phyloP scores from a whole-genome alignment of 2,888 invertebrate genomes.

The Tetanocera ferruginea region DNA sequence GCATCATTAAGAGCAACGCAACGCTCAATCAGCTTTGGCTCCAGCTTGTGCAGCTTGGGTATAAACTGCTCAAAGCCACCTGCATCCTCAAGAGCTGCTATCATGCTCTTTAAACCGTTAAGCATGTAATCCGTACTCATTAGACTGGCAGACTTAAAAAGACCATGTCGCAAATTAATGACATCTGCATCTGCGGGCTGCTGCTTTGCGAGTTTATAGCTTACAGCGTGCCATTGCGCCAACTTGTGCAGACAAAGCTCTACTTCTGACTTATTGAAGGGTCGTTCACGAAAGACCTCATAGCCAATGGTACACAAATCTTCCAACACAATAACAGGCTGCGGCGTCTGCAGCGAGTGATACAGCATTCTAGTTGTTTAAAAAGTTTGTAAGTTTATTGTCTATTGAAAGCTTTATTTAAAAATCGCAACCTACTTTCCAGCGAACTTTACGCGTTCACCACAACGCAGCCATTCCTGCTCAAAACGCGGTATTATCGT shows the following conservation, averaged over 20 bases:
- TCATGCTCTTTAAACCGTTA: conserved; percentile 20
- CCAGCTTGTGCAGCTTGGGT: conserved; percentile 23
- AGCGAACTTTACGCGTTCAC: conserved; percentile 45
- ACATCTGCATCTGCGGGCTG: not conserved
- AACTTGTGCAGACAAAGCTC: conserved; percentile 44
- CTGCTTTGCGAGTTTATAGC: conserved; percentile 42
- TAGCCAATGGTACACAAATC: conserved; percentile 45
- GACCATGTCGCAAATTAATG: conserved; percentile 26
- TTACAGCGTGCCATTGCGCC: conserved; percentile 49
- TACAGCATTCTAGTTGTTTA: not conserved
- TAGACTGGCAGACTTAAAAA: conserved; percentile 29
- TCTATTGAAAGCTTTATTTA: too few relatives aligned
- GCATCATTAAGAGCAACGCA: conserved; percentile 34
- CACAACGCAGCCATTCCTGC: conserved; percentile 38
- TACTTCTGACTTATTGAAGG: conserved; percentile 39
- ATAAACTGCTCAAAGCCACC: conserved; percentile 35
- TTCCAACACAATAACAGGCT: conserved; percentile 43
- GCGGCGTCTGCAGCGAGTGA: not conserved
- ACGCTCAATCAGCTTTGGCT: conserved; percentile 28
- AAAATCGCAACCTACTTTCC: conserved; percentile 48
- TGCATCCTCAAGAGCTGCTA: conserved; percentile 12
- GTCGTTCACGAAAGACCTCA: conserved; percentile 42
- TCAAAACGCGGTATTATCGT: conserved; percentile 48
- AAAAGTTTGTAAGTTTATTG: too few relatives aligned
- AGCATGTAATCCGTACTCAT: conserved; percentile 24